phyloP scores from a whole-genome alignment of 2,797 vertebrate genomes.

The Peromyscus eremicus region DNA sequence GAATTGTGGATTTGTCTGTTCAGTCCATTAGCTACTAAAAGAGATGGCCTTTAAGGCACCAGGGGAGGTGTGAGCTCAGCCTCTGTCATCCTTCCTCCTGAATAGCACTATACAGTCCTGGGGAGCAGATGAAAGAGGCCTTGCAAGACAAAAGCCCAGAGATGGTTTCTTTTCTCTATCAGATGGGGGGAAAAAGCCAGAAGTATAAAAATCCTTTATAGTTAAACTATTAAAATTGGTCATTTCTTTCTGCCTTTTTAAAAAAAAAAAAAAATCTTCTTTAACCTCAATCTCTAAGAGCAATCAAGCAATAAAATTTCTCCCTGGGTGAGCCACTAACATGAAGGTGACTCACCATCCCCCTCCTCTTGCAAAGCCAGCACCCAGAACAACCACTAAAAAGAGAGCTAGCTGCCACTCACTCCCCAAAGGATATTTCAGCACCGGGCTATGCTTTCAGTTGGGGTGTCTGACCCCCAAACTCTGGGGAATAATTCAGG shows the following conservation, averaged over 20 bases:
- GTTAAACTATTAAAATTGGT: slow-evolving; percentile 80
- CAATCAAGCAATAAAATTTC: slow-evolving; percentile 75
- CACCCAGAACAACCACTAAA: slow-evolving; percentile 64
- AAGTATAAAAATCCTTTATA: slow-evolving; percentile 75
- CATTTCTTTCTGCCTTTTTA: slow-evolving; percentile 52
- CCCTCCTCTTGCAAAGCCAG: slow-evolving; percentile 52
- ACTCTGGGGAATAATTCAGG: slow-evolving; percentile 51
- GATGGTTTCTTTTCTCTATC: slow-evolving; percentile 56
- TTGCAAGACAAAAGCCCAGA: slow-evolving; percentile 75
- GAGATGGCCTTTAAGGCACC: slow-evolving; percentile 63
- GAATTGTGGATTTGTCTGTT: slow-evolving; percentile 45
- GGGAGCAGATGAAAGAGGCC: slow-evolving; percentile 72
- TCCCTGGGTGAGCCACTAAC: slow-evolving; percentile 32
- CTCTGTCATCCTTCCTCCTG: slow-evolving; percentile 61
- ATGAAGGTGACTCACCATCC: slow-evolving; percentile 41
- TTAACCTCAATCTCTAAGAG: slow-evolving; percentile 70
- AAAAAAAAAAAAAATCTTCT: no score
- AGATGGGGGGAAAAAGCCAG: slow-evolving; percentile 63
- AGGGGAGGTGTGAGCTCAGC: slow-evolving; percentile 49
- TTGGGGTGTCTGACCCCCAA: slow-evolving; percentile 58
- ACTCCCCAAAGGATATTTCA: slow-evolving; percentile 42
- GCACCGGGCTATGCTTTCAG: background rate
- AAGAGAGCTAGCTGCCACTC: slow-evolving; percentile 28
- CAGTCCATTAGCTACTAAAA: slow-evolving; percentile 56
- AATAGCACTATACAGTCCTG: slow-evolving; percentile 61